Conservation (phyloP, 2,797 vertebrate genomes). For the Cephalopachus bancanus region DNA sequence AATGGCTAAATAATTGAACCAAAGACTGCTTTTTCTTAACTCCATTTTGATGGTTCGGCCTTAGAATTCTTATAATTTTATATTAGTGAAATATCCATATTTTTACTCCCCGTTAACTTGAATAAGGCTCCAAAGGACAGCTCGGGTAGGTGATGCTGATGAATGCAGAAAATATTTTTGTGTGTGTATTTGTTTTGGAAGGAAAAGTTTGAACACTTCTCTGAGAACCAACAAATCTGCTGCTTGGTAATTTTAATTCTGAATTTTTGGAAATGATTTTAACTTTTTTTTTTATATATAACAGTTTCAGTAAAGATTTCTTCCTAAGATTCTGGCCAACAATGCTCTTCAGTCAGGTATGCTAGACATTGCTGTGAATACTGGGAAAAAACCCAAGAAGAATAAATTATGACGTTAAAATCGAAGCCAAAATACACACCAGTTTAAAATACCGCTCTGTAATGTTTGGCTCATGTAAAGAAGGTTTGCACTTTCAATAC, state of each 20-base stretch:
- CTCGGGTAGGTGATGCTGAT: not conserved
- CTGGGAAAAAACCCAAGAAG: constrained; percentile 71
- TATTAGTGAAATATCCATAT: not conserved
- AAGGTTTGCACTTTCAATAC: constrained; percentile 44
- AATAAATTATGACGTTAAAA: constrained; percentile 71
- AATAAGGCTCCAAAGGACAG: not conserved
- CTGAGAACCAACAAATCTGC: constrained; percentile 62
- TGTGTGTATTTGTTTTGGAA: constrained; percentile 53
- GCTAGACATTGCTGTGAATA: constrained; percentile 68
- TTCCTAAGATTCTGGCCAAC: constrained; percentile 55
- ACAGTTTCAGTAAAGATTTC: constrained; percentile 63
- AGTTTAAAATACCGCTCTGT: constrained; percentile 74
- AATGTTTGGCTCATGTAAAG: constrained; percentile 64
- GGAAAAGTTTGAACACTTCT: constrained; percentile 21
- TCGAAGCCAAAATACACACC: constrained; percentile 68
- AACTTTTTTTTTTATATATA: constrained; percentile 29
- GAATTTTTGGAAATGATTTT: constrained; percentile 16
- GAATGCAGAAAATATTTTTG: not conserved
- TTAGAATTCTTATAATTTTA: constrained; percentile 5
- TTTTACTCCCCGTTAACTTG: not conserved
- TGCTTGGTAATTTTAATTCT: constrained; percentile 53
- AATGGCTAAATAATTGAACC: not conserved
- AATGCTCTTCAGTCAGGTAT: constrained; percentile 55
- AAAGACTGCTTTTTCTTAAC: not conserved
- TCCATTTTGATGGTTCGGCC: not conserved